phyloP scores from a whole-genome alignment of 2,797 vertebrate genomes.

The Sebastes baramenuke region DNA sequence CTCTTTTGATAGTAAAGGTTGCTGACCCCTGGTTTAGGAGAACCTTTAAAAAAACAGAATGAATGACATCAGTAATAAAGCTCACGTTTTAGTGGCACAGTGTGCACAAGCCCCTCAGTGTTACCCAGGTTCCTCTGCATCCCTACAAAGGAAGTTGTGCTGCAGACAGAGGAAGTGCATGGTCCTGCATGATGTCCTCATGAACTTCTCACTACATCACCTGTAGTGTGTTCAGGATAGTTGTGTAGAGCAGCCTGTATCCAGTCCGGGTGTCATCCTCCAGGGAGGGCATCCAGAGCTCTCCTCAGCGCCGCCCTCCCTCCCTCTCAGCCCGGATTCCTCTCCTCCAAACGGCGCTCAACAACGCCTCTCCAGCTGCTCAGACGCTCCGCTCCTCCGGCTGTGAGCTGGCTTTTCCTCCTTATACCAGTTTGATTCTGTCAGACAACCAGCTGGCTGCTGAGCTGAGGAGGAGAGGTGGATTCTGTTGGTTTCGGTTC shows the following conservation, averaged over 20 bases:
- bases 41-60: too few species aligned
- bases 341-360: constrained; percentile 75
- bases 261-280: constrained; percentile 19
- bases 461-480: neutral
- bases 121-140: neutral
- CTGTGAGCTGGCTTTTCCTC: neutral
- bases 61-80: too few species aligned
- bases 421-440: neutral
- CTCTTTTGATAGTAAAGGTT: too few species aligned
- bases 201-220: neutral
- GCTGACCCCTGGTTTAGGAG: too few species aligned
- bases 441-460: neutral
- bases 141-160: too few species aligned
- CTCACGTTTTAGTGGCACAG: too few species aligned
- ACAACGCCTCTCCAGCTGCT: neutral
- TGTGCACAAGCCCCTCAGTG: too few species aligned
- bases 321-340: constrained; percentile 41
- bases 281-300: constrained; percentile 46
- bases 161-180: too few species aligned
- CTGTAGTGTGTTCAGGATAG: too few species aligned
- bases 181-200: neutral
- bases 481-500: neutral
- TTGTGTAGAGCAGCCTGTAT: neutral
- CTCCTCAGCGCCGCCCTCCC: constrained; percentile 86
- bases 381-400: constrained; percentile 12